Conservation (phyloP, 2,113 vertebrate species). For the Cyanistes caeruleus region DNA sequence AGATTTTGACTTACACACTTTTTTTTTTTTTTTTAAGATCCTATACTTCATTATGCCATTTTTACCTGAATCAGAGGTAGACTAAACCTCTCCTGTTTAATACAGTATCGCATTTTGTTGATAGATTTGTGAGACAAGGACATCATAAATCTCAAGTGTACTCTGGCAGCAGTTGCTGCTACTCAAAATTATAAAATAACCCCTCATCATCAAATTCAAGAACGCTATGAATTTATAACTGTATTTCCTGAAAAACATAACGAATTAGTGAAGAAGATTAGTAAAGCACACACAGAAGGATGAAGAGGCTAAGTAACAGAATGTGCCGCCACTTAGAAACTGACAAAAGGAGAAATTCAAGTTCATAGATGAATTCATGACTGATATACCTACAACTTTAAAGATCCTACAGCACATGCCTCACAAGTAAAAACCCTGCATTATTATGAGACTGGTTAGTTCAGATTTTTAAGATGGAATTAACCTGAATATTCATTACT, state of each 20-base stretch:
- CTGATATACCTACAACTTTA: neutral
- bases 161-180: neutral
- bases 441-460: neutral
- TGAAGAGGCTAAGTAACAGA: neutral
- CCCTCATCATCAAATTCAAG: neutral
- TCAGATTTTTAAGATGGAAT: neutral
- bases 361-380: neutral
- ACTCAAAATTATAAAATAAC: neutral
- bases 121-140: neutral
- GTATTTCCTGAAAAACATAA: too few relatives aligned
- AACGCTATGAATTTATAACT: fast-evolving
- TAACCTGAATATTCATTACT: neutral
- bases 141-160: neutral
- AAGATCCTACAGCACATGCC: neutral
- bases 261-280: neutral
- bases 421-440: neutral
- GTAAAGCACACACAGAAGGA: neutral
- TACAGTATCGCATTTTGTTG: neutral
- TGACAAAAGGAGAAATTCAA: neutral
- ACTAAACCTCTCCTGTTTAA: neutral
- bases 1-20: neutral
- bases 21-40: neutral
- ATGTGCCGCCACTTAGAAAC: neutral
- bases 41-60: neutral
- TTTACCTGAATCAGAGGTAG: neutral